These are phyloP conservation scores for Dryas iulia DNA, from an alignment of 1,140 invertebrate genomes.

Conservation along the genomic window DNA sequence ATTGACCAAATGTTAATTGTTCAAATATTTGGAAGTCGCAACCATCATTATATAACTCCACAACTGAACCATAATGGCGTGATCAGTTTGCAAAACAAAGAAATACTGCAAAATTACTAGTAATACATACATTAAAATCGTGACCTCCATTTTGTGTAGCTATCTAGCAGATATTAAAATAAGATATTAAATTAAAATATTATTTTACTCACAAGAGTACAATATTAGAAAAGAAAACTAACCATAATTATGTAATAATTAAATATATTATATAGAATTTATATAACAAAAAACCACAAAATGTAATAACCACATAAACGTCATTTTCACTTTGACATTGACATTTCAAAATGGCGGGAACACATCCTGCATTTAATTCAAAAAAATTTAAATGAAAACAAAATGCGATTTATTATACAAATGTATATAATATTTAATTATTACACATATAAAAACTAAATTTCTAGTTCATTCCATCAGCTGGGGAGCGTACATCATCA, in stretches of 20 bases:
- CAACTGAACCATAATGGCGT: too few relatives aligned
- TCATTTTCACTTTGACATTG: too few relatives aligned
- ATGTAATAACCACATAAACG: too few relatives aligned
- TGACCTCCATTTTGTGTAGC: constrained; percentile 3
- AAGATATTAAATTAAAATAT: constrained; percentile 18
- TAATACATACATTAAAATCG: not conserved
- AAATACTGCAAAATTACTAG: too few relatives aligned
- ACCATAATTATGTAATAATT: not conserved
- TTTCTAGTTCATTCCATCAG: constrained; percentile 63
- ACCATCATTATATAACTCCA: too few relatives aligned
- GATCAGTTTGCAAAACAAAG: too few relatives aligned
- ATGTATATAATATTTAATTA: not conserved
- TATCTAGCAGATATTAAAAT: constrained; percentile 13
- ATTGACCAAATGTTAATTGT: too few relatives aligned
- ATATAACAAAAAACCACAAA: too few relatives aligned
- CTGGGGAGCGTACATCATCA: constrained; percentile 95
- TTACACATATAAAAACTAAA: not conserved
- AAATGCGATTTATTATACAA: constrained; percentile 27
- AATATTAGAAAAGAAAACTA: not conserved
- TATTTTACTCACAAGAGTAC: constrained; percentile 19
- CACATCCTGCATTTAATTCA: too few relatives aligned
- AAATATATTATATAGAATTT: not conserved
- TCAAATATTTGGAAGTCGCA: too few relatives aligned
- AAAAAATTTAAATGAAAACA: not conserved
- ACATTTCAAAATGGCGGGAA: too few relatives aligned